Evolutionary conservation across 1,140 invertebrate genomes (phyloP).

Genomic region (Saccostrea echinata): DNA sequence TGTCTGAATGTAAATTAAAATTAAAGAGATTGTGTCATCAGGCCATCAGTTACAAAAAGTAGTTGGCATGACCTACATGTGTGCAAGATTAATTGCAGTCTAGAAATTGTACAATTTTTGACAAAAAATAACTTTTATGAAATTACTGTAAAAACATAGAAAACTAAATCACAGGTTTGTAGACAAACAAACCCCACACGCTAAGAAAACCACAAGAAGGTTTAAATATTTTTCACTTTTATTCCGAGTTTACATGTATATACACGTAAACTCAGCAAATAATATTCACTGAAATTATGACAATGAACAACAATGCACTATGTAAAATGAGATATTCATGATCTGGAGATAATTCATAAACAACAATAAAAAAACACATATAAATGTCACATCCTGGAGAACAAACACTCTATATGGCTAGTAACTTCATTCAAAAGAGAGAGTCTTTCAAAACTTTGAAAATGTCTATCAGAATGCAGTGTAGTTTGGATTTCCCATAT

Average conservation of each 20-base stretch:
- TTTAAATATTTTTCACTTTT: background rate
- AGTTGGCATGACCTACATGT: too few relatives aligned
- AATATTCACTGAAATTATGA: background rate
- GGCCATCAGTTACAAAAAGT: too few relatives aligned
- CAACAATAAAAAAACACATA: background rate
- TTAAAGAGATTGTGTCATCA: too few relatives aligned
- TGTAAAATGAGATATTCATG: background rate
- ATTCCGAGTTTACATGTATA: background rate
- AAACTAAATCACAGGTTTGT: too few relatives aligned
- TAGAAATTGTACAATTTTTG: too few relatives aligned
- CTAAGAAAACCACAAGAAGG: too few relatives aligned
- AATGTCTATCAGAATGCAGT: conserved; percentile 67
- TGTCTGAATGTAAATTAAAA: too few relatives aligned
- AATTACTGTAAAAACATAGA: too few relatives aligned
- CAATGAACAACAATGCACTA: background rate
- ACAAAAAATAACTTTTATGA: too few relatives aligned
- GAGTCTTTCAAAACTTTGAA: background rate
- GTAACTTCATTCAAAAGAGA: background rate
- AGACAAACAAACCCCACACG: too few relatives aligned
- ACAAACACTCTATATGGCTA: background rate
- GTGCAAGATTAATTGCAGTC: too few relatives aligned
- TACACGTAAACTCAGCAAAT: background rate
- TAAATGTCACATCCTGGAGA: background rate
- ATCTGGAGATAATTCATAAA: background rate
- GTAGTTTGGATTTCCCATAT: conserved; percentile 72